phyloP scores from a whole-genome alignment of 1,140 invertebrate species.

The Cephus cinctus region DNA sequence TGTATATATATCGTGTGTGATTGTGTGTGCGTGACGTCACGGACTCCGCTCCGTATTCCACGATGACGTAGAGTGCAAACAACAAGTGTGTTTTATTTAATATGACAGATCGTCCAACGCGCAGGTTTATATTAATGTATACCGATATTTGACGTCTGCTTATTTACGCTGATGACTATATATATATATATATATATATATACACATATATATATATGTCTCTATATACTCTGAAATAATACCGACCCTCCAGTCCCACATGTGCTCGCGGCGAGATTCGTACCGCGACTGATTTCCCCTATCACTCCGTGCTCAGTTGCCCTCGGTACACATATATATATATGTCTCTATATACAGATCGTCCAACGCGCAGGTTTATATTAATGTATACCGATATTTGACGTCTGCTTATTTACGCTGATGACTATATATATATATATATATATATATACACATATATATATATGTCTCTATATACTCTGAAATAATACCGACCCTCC shows the following conservation, averaged over 20 bases:
- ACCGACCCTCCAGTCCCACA: conserved; percentile 19
- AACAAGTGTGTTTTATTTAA: background rate
- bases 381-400: too few relatives aligned
- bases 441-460: too few relatives aligned
- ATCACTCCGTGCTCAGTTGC: conserved; percentile 30
- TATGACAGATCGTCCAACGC: background rate
- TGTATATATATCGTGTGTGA: background rate
- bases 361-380: background rate
- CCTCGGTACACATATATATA: background rate
- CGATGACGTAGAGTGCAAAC: background rate
- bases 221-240: too few relatives aligned
- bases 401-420: too few relatives aligned
- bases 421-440: too few relatives aligned
- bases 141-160: too few relatives aligned
- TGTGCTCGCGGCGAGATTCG: conserved; percentile 33
- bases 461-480: too few relatives aligned
- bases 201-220: too few relatives aligned
- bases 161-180: too few relatives aligned
- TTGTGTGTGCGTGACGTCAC: background rate
- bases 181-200: too few relatives aligned
- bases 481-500: too few relatives aligned
- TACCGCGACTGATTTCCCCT: conserved; percentile 43
- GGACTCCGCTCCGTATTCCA: background rate
- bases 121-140: background rate
- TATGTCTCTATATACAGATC: background rate